phyloP scores from a whole-genome alignment of 2,888 invertebrate genomes.

The Unio delphinus region DNA sequence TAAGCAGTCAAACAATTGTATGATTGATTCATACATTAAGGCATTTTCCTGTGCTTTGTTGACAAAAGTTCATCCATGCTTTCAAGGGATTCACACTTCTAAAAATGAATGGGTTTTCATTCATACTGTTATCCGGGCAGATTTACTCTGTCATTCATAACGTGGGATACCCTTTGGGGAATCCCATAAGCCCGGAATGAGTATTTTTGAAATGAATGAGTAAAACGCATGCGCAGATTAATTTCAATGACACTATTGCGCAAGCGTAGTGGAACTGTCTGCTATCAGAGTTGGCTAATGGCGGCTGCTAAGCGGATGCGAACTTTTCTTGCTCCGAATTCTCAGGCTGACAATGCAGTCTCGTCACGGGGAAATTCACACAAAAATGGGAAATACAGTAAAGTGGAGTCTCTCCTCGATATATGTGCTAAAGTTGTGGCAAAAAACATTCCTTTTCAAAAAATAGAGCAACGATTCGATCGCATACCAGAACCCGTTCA shows the following conservation, averaged over 20 bases:
- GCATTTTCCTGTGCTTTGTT: conserved; percentile 33
- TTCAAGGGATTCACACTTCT: conserved; percentile 16
- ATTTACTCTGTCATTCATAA: conserved; percentile 51
- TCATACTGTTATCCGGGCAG: conserved; percentile 29
- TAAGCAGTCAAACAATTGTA: background rate
- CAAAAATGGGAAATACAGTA: conserved; percentile 53
- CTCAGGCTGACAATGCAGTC: conserved; percentile 42
- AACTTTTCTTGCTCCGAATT: conserved; percentile 57
- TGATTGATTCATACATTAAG: conserved; percentile 2
- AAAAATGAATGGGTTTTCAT: conserved; percentile 38
- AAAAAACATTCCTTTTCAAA: conserved; percentile 87
- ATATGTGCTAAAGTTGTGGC: conserved; percentile 88
- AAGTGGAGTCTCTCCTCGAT: conserved; percentile 81
- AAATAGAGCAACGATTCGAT: conserved; percentile 88
- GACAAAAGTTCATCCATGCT: conserved; percentile 33
- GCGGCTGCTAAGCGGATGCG: conserved; percentile 66
- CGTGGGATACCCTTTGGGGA: conserved; percentile 48
- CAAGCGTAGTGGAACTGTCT: conserved; percentile 50
- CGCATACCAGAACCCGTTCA: conserved; percentile 92
- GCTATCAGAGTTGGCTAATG: conserved; percentile 65
- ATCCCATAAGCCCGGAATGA: conserved; percentile 45
- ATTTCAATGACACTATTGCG: conserved; percentile 40
- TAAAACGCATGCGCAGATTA: conserved; percentile 54
- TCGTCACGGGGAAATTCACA: conserved; percentile 48
- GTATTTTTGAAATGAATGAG: conserved; percentile 33